These are phyloP conservation scores for Caligus rogercresseyi DNA, from an alignment of 1,140 invertebrate species.

Conservation along the genomic window DNA sequence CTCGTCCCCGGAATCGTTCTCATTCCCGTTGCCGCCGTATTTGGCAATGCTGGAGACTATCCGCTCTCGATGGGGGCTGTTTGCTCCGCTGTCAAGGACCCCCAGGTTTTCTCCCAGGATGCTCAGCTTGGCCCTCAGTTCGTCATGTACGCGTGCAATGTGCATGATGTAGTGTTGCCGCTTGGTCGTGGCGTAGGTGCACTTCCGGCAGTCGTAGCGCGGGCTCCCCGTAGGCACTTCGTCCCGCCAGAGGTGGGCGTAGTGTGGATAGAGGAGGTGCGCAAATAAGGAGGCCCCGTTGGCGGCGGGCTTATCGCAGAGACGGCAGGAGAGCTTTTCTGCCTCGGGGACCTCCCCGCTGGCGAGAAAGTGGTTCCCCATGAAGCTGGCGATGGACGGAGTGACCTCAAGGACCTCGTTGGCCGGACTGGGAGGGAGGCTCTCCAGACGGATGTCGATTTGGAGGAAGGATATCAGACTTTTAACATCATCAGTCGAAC, in stretches of 20 bases:
- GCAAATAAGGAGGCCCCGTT: conserved; percentile 12
- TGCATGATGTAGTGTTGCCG: conserved; percentile 12
- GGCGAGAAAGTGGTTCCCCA: conserved; percentile 12
- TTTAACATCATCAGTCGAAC: neutral
- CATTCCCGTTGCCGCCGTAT: neutral
- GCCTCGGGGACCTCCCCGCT: neutral
- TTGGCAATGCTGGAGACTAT: conserved; percentile 8
- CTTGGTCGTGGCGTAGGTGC: conserved; percentile 13
- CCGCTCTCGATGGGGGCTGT: neutral
- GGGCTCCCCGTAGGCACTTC: neutral
- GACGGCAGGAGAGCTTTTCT: conserved; percentile 5
- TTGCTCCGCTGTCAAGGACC: neutral
- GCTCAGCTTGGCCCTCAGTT: conserved; percentile 9
- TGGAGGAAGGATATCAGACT: neutral
- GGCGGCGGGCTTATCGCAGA: neutral
- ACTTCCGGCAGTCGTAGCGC: conserved; percentile 1
- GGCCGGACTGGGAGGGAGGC: neutral
- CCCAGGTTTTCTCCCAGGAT: conserved; percentile 10
- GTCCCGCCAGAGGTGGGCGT: conserved; percentile 7
- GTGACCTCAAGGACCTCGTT: conserved; percentile 7
- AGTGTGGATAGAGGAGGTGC: conserved; percentile 12
- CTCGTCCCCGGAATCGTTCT: neutral
- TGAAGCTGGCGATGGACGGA: neutral
- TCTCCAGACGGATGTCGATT: conserved; percentile 3
- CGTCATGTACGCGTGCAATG: conserved; percentile 12